phyloP scores from a whole-genome alignment of 2,888 invertebrate species.

The Hydriomena furcata region DNA sequence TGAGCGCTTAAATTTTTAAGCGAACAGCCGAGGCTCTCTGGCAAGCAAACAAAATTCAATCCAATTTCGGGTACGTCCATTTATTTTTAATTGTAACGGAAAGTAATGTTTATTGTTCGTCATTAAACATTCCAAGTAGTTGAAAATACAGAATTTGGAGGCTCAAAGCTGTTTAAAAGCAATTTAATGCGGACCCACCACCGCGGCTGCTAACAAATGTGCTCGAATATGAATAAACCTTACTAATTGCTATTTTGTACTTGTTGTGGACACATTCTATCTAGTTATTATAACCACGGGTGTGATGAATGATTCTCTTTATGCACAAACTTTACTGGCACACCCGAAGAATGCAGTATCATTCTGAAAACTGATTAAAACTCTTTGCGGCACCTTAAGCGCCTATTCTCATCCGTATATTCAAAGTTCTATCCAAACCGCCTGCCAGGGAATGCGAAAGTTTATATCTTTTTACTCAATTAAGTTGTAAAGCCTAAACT shows the following conservation, averaged over 20 bases:
- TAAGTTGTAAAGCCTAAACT: background rate
- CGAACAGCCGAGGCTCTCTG: conserved; percentile 6
- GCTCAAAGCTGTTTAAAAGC: conserved; percentile 26
- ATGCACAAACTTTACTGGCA: conserved; percentile 4
- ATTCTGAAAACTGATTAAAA: too few species aligned
- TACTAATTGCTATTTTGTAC: conserved; percentile 27
- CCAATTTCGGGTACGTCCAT: conserved; percentile 15
- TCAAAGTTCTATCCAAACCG: too few species aligned
- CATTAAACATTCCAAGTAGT: conserved; percentile 17
- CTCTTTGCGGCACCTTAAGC: too few species aligned
- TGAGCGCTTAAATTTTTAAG: conserved; percentile 18
- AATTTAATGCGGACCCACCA: conserved; percentile 18
- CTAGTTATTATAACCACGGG: conserved; percentile 11
- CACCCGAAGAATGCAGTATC: too few species aligned
- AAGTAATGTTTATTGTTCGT: conserved; percentile 24
- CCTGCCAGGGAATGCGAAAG: too few species aligned
- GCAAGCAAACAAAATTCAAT: conserved; percentile 16
- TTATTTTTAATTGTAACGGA: conserved; percentile 22
- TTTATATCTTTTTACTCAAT: too few species aligned
- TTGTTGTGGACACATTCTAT: conserved; percentile 9
- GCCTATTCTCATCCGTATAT: too few species aligned
- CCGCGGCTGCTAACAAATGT: conserved; percentile 26
- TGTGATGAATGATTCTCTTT: conserved; percentile 7
- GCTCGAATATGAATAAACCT: conserved; percentile 28
- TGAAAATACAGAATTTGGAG: conserved; percentile 11